These are phyloP conservation scores for Montipora sp. DNA, from an alignment of 64 coral and sea anemone species.

Conservation along the genomic window DNA sequence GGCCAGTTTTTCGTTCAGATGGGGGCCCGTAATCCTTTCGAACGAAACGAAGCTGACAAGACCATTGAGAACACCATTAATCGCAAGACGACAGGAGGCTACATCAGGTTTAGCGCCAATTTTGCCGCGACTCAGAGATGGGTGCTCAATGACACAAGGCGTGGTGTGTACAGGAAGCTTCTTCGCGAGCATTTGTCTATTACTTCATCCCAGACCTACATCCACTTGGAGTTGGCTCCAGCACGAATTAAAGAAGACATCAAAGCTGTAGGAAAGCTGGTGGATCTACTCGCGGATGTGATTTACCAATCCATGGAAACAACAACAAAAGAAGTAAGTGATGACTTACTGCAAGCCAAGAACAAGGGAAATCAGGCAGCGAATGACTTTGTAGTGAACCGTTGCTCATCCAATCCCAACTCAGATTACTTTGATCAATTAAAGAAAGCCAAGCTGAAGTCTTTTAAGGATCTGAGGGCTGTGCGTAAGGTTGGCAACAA, in stretches of 20 bases:
- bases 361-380: slow-evolving; percentile 19
- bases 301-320: too few relatives aligned
- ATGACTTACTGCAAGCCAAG: slow-evolving; percentile 62
- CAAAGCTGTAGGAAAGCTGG: too few relatives aligned
- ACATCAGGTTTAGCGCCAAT: slow-evolving; percentile 28
- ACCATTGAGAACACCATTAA: background rate
- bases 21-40: slow-evolving; percentile 10
- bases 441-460: slow-evolving; percentile 55
- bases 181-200: slow-evolving; percentile 37
- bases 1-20: slow-evolving; percentile 44
- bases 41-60: slow-evolving; percentile 20
- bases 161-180: slow-evolving; percentile 36
- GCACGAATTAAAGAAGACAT: too few relatives aligned
- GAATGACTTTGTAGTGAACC: slow-evolving; percentile 13
- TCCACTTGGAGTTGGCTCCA: too few relatives aligned
- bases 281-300: too few relatives aligned
- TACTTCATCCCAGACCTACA: too few relatives aligned
- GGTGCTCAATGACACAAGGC: background rate
- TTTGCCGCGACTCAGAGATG: slow-evolving; percentile 30
- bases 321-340: slow-evolving; percentile 23
- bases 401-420: slow-evolving; percentile 43
- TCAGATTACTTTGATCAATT: slow-evolving; percentile 59
- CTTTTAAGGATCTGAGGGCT: background rate
- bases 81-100: background rate
- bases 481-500: slow-evolving; percentile 48